Percentiles rank a stretch among this genome's conserved stretches.
Evolutionary conservation across 2,113 vertebrate genomes (phyloP).

Genomic region (Mesocricetus auratus): DNA sequence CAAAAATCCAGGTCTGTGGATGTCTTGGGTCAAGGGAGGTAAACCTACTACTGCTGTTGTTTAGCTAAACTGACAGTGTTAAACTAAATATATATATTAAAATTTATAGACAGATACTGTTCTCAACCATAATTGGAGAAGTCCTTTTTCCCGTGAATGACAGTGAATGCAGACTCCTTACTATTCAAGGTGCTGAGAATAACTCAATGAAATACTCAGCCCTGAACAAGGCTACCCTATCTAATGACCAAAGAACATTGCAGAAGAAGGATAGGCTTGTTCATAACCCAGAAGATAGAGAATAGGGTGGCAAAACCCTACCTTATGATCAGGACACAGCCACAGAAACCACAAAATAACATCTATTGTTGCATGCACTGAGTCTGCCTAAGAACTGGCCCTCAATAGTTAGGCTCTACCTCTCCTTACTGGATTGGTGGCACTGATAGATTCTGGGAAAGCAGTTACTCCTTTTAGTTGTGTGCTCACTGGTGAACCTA

Average conservation of each 20-base stretch:
- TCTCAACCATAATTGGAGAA: background rate
- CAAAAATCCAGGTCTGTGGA: background rate
- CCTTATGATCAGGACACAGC: background rate
- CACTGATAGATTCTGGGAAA: background rate
- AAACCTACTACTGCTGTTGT: background rate
- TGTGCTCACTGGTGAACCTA: background rate
- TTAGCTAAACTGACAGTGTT: background rate
- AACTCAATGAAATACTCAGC: background rate
- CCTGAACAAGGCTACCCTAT: background rate
- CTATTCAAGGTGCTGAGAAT: background rate
- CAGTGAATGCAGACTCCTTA: background rate
- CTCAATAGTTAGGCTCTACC: background rate
- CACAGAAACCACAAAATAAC: no score
- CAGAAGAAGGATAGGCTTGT: background rate
- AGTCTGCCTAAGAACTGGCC: background rate
- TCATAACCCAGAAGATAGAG: background rate
- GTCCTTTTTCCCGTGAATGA: background rate
- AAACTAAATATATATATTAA: background rate
- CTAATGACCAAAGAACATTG: background rate
- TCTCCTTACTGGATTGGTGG: background rate
- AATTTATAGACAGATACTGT: background rate
- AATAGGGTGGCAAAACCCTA: background rate
- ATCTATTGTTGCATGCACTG: background rate
- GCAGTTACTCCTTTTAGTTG: background rate
- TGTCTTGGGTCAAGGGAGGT: background rate